These are phyloP conservation scores for Genyomyrus donnyi DNA, from an alignment of 2,113 vertebrate species.

Conservation along the genomic window DNA sequence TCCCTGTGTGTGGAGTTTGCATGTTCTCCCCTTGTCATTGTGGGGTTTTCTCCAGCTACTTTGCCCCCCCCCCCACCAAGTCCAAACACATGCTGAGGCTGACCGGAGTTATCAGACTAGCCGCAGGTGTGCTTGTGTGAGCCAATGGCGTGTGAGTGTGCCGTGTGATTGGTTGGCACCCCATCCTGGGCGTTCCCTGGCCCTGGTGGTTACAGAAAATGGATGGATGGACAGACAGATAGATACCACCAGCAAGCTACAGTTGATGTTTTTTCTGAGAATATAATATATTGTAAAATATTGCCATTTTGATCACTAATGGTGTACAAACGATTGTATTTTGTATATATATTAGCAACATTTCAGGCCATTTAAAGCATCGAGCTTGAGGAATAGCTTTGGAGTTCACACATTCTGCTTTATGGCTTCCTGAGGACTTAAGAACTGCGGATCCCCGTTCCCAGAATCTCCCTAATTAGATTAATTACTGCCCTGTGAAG, in stretches of 20 bases:
- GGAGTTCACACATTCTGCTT: background rate
- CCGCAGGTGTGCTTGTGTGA: background rate
- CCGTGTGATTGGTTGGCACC: background rate
- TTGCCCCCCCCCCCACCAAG: background rate
- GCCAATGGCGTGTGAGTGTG: background rate
- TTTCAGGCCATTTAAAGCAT: background rate
- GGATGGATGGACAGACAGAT: background rate
- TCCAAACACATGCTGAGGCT: background rate
- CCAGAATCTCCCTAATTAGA: constrained; percentile 18
- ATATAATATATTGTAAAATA: background rate
- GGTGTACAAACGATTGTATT: background rate
- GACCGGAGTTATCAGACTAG: background rate
- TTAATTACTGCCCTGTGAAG: constrained; percentile 15
- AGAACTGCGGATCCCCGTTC: background rate
- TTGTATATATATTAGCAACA: background rate
- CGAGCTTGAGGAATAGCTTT: background rate
- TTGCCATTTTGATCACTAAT: background rate
- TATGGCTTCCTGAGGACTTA: background rate
- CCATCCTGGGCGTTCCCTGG: background rate
- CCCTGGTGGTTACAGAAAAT: background rate
- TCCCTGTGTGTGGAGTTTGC: background rate
- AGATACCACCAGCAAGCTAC: background rate
- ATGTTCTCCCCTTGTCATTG: background rate
- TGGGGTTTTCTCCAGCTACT: background rate
- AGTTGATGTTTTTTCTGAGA: background rate